A percentile compares a stretch with the other conserved stretches of the same genome.
These are phyloP conservation scores for Battus philenor DNA, from an alignment of 1,140 invertebrate species.

Conservation along the genomic window DNA sequence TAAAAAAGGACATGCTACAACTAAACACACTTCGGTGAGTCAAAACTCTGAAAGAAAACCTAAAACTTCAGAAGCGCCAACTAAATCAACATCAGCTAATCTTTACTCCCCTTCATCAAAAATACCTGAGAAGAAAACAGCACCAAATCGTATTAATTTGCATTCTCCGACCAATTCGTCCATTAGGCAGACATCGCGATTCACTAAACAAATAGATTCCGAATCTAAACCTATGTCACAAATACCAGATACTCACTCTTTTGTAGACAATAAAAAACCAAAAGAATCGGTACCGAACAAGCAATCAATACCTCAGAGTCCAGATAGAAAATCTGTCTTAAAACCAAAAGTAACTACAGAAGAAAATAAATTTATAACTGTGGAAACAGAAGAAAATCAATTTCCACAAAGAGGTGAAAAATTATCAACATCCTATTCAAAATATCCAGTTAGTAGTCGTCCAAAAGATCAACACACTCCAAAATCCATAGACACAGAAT, in stretches of 20 bases:
- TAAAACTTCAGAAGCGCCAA: slow-evolving; percentile 1
- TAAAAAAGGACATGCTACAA: slow-evolving; percentile 3
- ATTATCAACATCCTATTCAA: neutral
- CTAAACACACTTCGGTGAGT: slow-evolving; percentile 11
- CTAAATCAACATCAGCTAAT: neutral
- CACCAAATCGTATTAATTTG: neutral
- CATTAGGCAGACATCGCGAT: slow-evolving; percentile 4
- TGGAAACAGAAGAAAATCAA: neutral
- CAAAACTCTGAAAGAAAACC: slow-evolving; percentile 21
- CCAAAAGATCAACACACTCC: slow-evolving; percentile 1
- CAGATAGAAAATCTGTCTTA: slow-evolving; percentile 7
- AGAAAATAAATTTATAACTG: slow-evolving; percentile 3
- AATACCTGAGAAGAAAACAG: slow-evolving; percentile 1
- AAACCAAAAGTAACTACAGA: neutral
- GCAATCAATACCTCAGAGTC: slow-evolving; percentile 1
- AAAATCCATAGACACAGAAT: neutral
- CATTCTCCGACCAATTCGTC: neutral
- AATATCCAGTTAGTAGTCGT: neutral
- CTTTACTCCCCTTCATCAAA: slow-evolving; percentile 3
- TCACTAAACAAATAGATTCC: slow-evolving; percentile 18
- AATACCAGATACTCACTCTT: neutral
- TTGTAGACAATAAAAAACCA: neutral
- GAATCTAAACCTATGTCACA: slow-evolving; percentile 10
- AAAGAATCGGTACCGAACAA: neutral
- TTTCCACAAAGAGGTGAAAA: neutral